phyloP scores from a whole-genome alignment of 2,797 vertebrate genomes.

The Hippoglossus hippoglossus region DNA sequence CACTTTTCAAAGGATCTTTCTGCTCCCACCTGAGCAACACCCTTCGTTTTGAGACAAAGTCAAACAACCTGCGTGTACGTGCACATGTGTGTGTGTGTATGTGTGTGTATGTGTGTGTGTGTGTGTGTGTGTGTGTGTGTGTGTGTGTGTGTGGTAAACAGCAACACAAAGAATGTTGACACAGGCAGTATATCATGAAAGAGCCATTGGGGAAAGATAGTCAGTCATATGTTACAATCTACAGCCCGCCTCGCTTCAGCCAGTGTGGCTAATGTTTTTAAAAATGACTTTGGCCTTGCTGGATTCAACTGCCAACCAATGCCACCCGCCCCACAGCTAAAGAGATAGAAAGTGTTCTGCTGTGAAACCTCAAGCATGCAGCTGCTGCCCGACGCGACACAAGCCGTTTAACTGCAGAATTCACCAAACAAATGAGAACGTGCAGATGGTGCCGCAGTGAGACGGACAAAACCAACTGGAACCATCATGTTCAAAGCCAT shows the following conservation, averaged over 20 bases:
- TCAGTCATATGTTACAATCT: constrained; percentile 60
- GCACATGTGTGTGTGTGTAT: constrained; percentile 4
- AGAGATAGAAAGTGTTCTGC: constrained; percentile 51
- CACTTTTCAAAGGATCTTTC: constrained; percentile 16
- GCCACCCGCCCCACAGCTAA: not conserved
- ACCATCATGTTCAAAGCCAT: constrained; percentile 51
- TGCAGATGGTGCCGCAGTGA: constrained; percentile 53
- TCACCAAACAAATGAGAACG: constrained; percentile 49
- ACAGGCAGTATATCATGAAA: constrained; percentile 44
- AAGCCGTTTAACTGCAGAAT: constrained; percentile 59
- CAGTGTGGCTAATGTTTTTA: constrained; percentile 49
- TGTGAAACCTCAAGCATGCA: constrained; percentile 50
- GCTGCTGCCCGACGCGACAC: constrained; percentile 44
- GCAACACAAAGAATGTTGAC: constrained; percentile 25
- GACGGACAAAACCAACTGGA: constrained; percentile 61
- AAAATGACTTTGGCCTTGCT: constrained; percentile 69
- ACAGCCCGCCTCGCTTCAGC: constrained; percentile 34
- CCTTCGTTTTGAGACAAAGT: constrained; percentile 22
- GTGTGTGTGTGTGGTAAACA: constrained; percentile 12
- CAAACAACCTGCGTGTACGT: not conserved
- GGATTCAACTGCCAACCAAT: constrained; percentile 41
- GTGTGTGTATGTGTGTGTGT: constrained; percentile 1
- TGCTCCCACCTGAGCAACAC: constrained; percentile 1
- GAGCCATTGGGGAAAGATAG: constrained; percentile 44
- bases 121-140: constrained; percentile 1